Base-by-base conservation (phyloP, 2,888 invertebrate genomes). In the Limenitis camilla region DNA sequence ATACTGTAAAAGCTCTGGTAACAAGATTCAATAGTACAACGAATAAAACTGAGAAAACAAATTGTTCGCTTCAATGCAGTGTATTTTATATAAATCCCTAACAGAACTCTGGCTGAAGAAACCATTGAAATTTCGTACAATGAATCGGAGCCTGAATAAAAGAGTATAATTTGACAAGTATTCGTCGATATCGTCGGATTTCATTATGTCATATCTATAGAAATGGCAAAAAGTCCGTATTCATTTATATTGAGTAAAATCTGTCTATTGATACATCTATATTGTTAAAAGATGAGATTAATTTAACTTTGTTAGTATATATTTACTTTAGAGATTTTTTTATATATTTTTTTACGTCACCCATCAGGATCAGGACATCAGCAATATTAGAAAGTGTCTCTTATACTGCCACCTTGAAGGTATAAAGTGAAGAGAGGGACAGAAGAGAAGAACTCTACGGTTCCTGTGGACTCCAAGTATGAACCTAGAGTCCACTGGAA, bases 111-210 rank as follows among this genome's bases (percentile, higher is more conserved):
- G 40, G 9, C 19, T 40, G 49, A 49, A 44, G 40, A 27, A 40
- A 32, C 44, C 10, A 36, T 40, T 45, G 36, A 49, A 49, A 44
- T 53, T 53, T 28, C 27, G 35, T 32, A 36, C 27, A 40, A 49
- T 35, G 19, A 27, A n/a, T 44, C 39, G 33, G 19, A 29, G 19
- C 33, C 32, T 10, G n/a, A 7, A 51, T 44, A 40, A 40, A 44
- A 40, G 29, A 40, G 44, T 33, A 19, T 43, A 29, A 39, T 50
- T 50, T 39, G 8, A 29, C 33, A 40, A 39, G 31, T 38, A 11
- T 43, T 27, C 31, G 36, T 42, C 10, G n/a, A 10, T 38, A 19
- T 43, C 32, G 35, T 5, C 32, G 33, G n/a, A 44, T 8, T 44
- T 29, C 29, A 36, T 36, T 3, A 28, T 27, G 10, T 35, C 10